phyloP scores from a whole-genome alignment of 2,797 vertebrate species.

The Mallotus villosus region DNA sequence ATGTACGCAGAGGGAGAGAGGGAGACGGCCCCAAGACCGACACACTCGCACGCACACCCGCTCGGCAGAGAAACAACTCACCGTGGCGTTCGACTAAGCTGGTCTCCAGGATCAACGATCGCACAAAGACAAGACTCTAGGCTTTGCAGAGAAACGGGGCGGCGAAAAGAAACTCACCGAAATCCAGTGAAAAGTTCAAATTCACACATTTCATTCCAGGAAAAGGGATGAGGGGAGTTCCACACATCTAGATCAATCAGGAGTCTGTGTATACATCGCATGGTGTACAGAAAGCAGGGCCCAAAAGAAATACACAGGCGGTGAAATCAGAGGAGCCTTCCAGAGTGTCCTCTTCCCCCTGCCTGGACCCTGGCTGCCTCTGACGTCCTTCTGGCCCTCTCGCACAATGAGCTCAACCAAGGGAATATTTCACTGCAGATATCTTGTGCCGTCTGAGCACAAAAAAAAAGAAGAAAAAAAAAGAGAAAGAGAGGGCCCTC shows the following conservation, averaged over 20 bases:
- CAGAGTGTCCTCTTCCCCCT: constrained; percentile 55
- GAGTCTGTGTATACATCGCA: not conserved
- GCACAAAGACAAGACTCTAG: not conserved
- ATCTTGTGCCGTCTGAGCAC: constrained; percentile 67
- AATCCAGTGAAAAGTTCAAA: constrained; percentile 40
- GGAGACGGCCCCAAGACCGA: constrained; percentile 63
- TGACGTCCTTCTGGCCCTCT: constrained; percentile 70
- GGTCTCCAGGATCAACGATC: constrained; percentile 36
- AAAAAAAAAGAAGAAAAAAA: constrained; percentile 47
- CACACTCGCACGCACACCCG: constrained; percentile 43
- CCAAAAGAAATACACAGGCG: constrained; percentile 60
- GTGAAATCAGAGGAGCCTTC: constrained; percentile 67
- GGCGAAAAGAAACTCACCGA: constrained; percentile 62
- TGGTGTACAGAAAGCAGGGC: constrained; percentile 27
- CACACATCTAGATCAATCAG: not conserved
- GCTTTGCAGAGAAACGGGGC: constrained; percentile 11
- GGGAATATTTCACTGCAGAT: constrained; percentile 76
- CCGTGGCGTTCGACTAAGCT: constrained; percentile 46
- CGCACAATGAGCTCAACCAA: constrained; percentile 75
- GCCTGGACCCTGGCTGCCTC: constrained; percentile 61
- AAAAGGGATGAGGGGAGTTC: not conserved
- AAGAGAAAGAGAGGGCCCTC: constrained; percentile 64
- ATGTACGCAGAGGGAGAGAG: constrained; percentile 61
- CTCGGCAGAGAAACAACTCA: constrained; percentile 5
- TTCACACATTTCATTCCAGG: constrained; percentile 41